These are phyloP conservation scores for Callocephalon fimbriatum DNA, from an alignment of 2,113 vertebrate species.

Conservation along the genomic window DNA sequence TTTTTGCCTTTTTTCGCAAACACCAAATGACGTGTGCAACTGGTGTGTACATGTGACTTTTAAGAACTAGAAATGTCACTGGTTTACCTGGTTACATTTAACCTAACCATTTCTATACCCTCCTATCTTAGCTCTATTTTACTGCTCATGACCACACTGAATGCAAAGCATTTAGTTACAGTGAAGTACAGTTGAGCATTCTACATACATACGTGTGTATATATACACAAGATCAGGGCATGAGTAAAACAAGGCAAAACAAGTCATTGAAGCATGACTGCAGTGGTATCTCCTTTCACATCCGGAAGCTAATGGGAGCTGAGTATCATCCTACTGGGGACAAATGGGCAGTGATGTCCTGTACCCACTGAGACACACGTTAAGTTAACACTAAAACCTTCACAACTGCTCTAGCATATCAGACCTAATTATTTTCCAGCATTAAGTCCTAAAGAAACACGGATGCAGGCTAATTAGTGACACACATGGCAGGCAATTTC, in stretches of 20 bases:
- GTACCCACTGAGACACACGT: not conserved
- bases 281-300: not conserved
- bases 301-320: not conserved
- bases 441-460: not conserved
- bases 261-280: not conserved
- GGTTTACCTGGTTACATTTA: not conserved
- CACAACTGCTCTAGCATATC: not conserved
- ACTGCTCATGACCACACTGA: not conserved
- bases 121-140: not conserved
- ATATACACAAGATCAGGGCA: not conserved
- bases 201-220: too few relatives aligned
- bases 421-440: not conserved
- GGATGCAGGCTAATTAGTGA: not conserved
- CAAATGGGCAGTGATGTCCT: not conserved
- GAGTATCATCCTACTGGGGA: not conserved
- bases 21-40: not conserved
- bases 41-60: rapidly evolving
- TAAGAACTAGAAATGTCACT: not conserved
- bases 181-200: not conserved
- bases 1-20: not conserved
- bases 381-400: not conserved
- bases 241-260: not conserved
- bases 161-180: not conserved
- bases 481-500: not conserved
- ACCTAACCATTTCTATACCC: not conserved